These are phyloP conservation scores for Urocitellus parryii DNA, from an alignment of 2,113 vertebrate genomes.

Conservation along the genomic window DNA sequence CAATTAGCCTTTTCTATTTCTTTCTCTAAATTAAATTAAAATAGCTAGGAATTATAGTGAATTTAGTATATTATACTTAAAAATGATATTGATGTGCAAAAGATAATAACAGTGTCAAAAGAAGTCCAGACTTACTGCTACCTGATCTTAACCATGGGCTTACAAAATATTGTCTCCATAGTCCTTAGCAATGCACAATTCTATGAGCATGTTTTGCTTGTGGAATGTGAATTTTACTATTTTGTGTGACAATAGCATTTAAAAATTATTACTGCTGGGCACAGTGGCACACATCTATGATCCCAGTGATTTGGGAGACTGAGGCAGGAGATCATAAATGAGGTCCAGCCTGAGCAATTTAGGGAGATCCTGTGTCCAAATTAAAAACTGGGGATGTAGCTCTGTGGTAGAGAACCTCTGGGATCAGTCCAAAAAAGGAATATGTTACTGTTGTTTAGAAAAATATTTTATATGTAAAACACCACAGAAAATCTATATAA, in stretches of 20 bases:
- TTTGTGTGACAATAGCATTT: background rate
- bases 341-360: too few species aligned
- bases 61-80: conserved; percentile 12
- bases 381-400: too few species aligned
- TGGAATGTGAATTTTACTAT: background rate
- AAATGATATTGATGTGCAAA: background rate
- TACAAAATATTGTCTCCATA: background rate
- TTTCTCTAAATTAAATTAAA: background rate
- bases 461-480: conserved; percentile 18
- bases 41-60: background rate
- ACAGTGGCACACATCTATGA: too few species aligned
- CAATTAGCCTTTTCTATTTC: background rate
- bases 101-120: background rate
- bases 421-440: background rate
- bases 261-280: background rate
- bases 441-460: background rate
- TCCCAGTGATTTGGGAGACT: too few species aligned
- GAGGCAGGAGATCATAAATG: too few species aligned
- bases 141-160: background rate
- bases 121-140: background rate
- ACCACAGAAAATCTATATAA: background rate
- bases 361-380: too few species aligned
- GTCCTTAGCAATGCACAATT: background rate
- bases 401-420: too few species aligned
- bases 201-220: background rate